Evolutionary conservation across 2,888 invertebrate species (phyloP).

Genomic region (Drosophila borborema): DNA sequence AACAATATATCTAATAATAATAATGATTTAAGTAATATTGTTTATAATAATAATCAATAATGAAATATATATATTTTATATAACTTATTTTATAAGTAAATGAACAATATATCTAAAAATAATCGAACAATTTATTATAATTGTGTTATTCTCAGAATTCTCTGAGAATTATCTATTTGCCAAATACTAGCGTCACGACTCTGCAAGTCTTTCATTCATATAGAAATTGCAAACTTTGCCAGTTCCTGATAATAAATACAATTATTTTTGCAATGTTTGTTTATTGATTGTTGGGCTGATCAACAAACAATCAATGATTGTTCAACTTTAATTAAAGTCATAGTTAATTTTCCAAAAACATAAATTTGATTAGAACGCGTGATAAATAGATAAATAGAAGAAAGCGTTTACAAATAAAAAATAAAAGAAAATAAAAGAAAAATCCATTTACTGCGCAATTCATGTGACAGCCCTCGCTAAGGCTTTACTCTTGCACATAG

Average conservation of each 20-base stretch:
- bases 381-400: not conserved
- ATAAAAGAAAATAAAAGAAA: not conserved
- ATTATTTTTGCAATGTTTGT: slow-evolving; percentile 2
- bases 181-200: not conserved
- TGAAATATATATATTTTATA: no score
- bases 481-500: slow-evolving; percentile 28
- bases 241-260: not conserved
- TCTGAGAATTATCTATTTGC: not conserved
- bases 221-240: not conserved
- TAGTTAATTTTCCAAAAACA: not conserved
- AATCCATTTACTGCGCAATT: not conserved
- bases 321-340: not conserved
- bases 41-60: no score
- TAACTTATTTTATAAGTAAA: not conserved
- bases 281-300: not conserved
- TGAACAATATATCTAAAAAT: not conserved
- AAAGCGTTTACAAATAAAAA: not conserved
- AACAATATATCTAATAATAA: no score
- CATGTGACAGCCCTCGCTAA: slow-evolving; percentile 21
- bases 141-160: not conserved
- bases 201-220: not conserved
- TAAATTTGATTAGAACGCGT: not conserved
- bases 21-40: no score
- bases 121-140: no score
- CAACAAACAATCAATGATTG: not conserved